phyloP scores from a whole-genome alignment of 2,113 vertebrate genomes.

The Callorhinus ursinus region DNA sequence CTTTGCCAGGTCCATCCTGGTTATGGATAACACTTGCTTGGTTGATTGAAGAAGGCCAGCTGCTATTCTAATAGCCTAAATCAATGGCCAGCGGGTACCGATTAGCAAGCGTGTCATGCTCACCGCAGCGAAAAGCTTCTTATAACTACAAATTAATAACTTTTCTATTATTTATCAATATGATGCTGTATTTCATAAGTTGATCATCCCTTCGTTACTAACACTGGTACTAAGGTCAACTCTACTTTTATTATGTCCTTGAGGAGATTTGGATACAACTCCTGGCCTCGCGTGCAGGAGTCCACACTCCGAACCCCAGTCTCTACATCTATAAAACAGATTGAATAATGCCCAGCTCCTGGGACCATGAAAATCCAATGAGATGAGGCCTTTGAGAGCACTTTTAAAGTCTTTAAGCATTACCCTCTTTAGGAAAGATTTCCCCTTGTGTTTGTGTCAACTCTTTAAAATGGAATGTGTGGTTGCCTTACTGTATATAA shows the following conservation, averaged over 20 bases:
- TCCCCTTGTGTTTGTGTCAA: not conserved
- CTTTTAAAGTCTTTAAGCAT: not conserved
- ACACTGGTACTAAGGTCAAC: not conserved
- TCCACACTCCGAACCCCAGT: not conserved
- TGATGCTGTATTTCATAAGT: not conserved
- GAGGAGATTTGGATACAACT: not conserved
- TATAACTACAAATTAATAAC: constrained; percentile 48
- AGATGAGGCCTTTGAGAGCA: not conserved
- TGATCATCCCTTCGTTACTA: not conserved
- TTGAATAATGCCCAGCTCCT: not conserved
- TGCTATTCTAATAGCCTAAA: constrained; percentile 82
- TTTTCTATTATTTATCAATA: not conserved
- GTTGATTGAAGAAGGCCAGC: constrained; percentile 81
- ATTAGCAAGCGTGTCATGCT: constrained; percentile 72
- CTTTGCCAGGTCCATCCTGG: constrained; percentile 71
- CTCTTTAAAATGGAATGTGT: constrained; percentile 3
- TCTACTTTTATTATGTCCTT: not conserved
- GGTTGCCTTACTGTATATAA: not conserved
- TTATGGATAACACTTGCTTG: constrained; percentile 69
- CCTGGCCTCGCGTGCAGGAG: not conserved
- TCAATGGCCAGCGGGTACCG: constrained; percentile 77
- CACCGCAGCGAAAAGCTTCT: constrained; percentile 34
- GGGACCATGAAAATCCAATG: not conserved
- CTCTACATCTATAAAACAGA: not conserved
- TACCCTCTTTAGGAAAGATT: not conserved